Base-by-base conservation (phyloP, 2,888 invertebrate genomes). In the Polydrusus cervinus region DNA sequence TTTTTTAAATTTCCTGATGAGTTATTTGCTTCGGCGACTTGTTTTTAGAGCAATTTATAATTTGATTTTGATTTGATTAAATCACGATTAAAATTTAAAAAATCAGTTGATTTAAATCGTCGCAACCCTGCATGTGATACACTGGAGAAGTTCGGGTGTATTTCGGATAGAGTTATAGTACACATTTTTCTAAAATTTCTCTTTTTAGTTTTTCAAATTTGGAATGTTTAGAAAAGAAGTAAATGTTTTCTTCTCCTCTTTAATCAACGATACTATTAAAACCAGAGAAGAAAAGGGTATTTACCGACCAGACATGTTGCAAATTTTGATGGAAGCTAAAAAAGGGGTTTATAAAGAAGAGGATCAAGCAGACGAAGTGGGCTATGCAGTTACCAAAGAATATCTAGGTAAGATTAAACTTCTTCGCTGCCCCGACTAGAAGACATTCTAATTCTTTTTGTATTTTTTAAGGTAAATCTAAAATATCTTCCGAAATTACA, bases 251-350 rank as follows among this genome's bases (percentile, higher is more conserved):
- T 85, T 84, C 57, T 61, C 57, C 18, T 71, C 74, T 0, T 57
- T 87, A 11, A 81, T 87, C 0, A 69, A 72, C 1, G 82, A 85
- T 0, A 89, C 89, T 0, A 87, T 91, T 47, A 85, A 86, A 57
- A 82, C 85, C 1, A 86, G 91, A 13, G 87, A 88, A 55, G 85
- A 87, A 45, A 83, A 89, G 49, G 86, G 87, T 0, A 87, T 90
- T 7, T 85, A 88, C 3, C 82, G 91, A 74, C 89, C 89, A 0
- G 91, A 91, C 79, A 90, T 91, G 90, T 88, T 91, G 9, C 89
- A 91, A 72, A 80, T 91, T 6, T 78, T 91, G 18, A 87, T 91
- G 87, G 89, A 90, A 72, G 86, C 82, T 1, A 77, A 79, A 69
- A 83, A 82, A 75, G 82, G 82, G 30, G 60, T 77, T 2, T 57